Evolutionary conservation across 2,113 vertebrate species (phyloP), one percentile per base, ranked within the genome.

Genomic region (Geococcyx californianus): DNA sequence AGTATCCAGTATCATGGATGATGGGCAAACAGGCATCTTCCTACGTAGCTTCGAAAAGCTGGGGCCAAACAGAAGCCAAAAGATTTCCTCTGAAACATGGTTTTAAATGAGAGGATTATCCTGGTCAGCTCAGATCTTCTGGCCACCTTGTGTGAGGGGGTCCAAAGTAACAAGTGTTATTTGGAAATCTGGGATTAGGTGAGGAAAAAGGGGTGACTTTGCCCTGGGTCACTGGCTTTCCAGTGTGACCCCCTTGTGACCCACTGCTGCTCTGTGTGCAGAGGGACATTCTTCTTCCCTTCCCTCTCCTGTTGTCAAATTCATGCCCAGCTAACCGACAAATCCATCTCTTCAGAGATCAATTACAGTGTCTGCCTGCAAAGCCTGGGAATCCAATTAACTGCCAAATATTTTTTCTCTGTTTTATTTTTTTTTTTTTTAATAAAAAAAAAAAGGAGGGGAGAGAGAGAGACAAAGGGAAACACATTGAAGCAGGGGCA

Each of bases 321-420:
- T 96, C 97, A 84, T 96, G 96, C 96, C 97, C 96, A 93, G 95
- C 95, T 97, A 97, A 97, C 94, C 54, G 25, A 97, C 97, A 98
- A 98, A 98, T 98, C 96, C 97, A 98, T 98, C 98, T 97, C 98
- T 98, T 98, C 67, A 80, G 97, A 97, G 97, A 98, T 98, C 98
- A 98, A 97, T 98, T 97, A 97, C 97, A 90, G 90, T 96, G 97
- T 98, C 97, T 98, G 96, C 85, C 97, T 98, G 94, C 23, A 77
- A 97, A 97, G 95, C 95, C 97, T 98, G 89, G 95, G 98, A 98
- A 98, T 98, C 95, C 97, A 98, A 98, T 98, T 98, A 98, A 98
- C 97, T 98, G 85, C 93, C 94, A 96, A 98, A 97, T 97, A 92
- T 97, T 17, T 52, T 73, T 67, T 79, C 38, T 79, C 10, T 31